Base-by-base conservation (phyloP, 2,797 vertebrate species). In the Ataeniobius toweri region DNA sequence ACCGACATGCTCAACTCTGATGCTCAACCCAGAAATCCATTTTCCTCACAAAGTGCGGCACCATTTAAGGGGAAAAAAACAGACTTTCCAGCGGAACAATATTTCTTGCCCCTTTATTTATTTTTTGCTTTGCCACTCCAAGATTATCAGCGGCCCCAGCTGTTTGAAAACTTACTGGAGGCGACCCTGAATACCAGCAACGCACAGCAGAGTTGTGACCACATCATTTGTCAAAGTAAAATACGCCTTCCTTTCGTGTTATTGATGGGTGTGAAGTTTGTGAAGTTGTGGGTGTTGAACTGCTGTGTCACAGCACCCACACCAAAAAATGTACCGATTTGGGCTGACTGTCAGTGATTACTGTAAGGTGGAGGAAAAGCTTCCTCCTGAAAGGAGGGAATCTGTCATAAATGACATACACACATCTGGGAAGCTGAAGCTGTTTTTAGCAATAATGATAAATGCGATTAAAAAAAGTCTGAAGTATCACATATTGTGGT, bases 221-320 rank as follows among this genome's bases (percentile, higher is more conserved):
- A 46, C 24, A 77, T 55, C 65, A 63, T 51, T 22, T 65, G 58
- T 63, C 65, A 59, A 55, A 74, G 55, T 81, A 76, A 85, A 87
- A 87, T 72, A 74, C 41, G 63, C 36, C 48, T 79, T 76, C 71
- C 9, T 75, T 48, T 76, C 18, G 68, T 72, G 63, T 41, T 70
- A 79, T 36, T 12, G 22, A 90, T 87, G 85, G 89, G 86, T 10
- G 87, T 78, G 79, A 68, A 67, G 59, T 85, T 71, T 75, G 76
- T 77, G 26, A 80, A 51, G 80, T 75, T 51, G 76, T 78, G 78
- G 72, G 80, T 20, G 76, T 73, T 80, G 39, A 68, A 68, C 44
- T 86, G 86, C 84, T 86, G 78, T 85, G 88, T 89, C 91, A 91
- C 56, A 12, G 31, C 61, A 48, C 83, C 84, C 75, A 89, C 89